A percentile compares a stretch with the other conserved stretches of the same genome.
Conservation (phyloP, 2,888 invertebrate species). For the Athrips mouffetella region DNA sequence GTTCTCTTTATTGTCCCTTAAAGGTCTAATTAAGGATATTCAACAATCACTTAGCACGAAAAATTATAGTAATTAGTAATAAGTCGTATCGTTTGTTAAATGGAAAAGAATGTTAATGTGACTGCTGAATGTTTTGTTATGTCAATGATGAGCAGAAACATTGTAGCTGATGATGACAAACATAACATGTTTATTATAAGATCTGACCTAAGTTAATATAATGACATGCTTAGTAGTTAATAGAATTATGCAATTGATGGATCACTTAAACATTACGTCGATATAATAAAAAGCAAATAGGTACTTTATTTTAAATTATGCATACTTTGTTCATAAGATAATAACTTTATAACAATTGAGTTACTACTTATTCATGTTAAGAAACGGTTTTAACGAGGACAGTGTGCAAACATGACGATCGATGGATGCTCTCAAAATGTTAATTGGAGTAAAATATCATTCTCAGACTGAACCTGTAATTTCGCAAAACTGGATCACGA, state of each 20-base stretch:
- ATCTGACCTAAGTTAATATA: neutral
- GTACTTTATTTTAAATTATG: neutral
- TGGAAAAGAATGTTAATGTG: neutral
- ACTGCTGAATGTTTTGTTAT: neutral
- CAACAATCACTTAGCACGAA: conserved; percentile 30
- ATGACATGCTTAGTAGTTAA: neutral
- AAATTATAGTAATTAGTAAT: conserved; percentile 16
- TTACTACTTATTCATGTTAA: neutral
- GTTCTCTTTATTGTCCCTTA: conserved; percentile 33
- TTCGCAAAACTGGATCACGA: conserved; percentile 42
- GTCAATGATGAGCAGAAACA: neutral
- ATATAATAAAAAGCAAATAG: neutral
- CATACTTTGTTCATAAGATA: neutral
- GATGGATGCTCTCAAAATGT: conserved; percentile 24
- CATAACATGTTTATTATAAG: neutral
- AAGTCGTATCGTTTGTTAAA: conserved; percentile 1
- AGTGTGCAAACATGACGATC: conserved; percentile 23
- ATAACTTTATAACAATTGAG: conserved; percentile 6
- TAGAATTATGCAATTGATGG: neutral
- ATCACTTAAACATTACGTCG: neutral
- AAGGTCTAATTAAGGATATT: conserved; percentile 39
- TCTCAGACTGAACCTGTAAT: conserved; percentile 27
- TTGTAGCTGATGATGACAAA: neutral
- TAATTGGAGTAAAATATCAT: conserved; percentile 35
- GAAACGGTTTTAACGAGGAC: conserved; percentile 7